Base-by-base conservation (phyloP, 2,888 invertebrate species). In the Polyommatus iphigenia region DNA sequence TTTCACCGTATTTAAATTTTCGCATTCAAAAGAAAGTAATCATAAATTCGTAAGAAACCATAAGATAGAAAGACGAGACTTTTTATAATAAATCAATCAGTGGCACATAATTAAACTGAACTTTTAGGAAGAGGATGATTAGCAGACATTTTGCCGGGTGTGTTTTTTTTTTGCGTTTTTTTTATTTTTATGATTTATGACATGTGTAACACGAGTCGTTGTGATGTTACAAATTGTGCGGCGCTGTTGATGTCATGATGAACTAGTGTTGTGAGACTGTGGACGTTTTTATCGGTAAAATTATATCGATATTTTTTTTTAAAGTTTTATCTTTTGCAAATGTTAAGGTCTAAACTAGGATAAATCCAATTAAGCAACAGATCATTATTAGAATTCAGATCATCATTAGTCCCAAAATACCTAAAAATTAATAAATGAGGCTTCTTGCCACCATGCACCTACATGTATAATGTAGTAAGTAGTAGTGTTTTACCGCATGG, bases 101-200 rank as follows among this genome's bases (percentile, higher is more conserved):
- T 73, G 78, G 71, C 80, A 81, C 75, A 80, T 83, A 84, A 85
- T 83, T 84, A 85, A 81, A 82, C 81, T 80, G 79, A 81, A 83
- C 82, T 83, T 86, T 85, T 87, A 91, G 92, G 92, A 91, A 93
- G 87, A 91, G 87, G 93, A 93, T 93, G 93, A 93, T 94, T 94
- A 94, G 92, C 93, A 90, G 88, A 89, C 89, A 89, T 88, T 91
- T 91, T 89, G 90, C 89, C 87, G 87, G 84, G 81, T 80, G 83
- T 81, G 84, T 29, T 13, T 89, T 88, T 91, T 36, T 90, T 89
- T 85, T 83, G 79, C 73, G 24, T 59, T 80, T 81, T 82, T 85
- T 89, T 91, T 91, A 87, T 78, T 79, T 78, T 80, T 88, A 92
- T 94, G 93, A 93, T 93, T 93, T 91, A 93, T 90, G 92, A 84